phyloP scores from a whole-genome alignment of 2,888 invertebrate species.

The Plagodis pulveraria region DNA sequence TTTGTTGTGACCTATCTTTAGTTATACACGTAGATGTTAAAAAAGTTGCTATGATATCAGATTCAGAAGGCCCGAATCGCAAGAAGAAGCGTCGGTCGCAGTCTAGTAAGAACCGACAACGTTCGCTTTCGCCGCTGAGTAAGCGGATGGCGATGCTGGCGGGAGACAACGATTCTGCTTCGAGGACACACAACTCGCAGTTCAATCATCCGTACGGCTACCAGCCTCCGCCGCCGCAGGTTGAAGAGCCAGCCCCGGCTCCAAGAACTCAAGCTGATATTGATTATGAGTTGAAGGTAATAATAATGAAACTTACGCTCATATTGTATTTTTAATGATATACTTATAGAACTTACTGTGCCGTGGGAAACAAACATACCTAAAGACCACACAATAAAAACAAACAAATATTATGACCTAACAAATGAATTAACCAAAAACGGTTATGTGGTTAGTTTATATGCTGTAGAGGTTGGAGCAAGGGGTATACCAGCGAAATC shows the following conservation, averaged over 20 bases:
- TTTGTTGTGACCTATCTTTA: neutral
- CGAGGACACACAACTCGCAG: conserved; percentile 85
- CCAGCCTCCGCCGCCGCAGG: conserved; percentile 83
- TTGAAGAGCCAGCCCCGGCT: conserved; percentile 67
- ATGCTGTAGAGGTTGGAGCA: too few relatives aligned
- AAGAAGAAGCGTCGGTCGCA: conserved; percentile 86
- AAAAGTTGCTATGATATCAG: conserved; percentile 46
- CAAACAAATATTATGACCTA: too few relatives aligned
- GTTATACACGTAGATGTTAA: conserved; percentile 5
- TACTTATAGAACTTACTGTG: too few relatives aligned
- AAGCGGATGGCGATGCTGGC: conserved; percentile 91
- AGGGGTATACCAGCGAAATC: too few relatives aligned
- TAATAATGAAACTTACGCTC: too few relatives aligned
- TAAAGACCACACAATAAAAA: too few relatives aligned
- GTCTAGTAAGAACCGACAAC: conserved; percentile 86
- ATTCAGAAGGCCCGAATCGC: conserved; percentile 80
- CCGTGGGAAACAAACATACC: too few relatives aligned
- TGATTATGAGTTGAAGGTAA: conserved; percentile 87
- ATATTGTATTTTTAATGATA: too few relatives aligned
- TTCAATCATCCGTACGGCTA: conserved; percentile 88
- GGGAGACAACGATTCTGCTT: conserved; percentile 78
- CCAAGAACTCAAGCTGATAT: conserved; percentile 77
- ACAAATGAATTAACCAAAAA: too few relatives aligned
- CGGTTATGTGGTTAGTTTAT: too few relatives aligned
- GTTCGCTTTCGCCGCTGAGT: conserved; percentile 92